Evolutionary conservation across 1,140 invertebrate species (phyloP).

Genomic region (Pectinophora gossypiella): DNA sequence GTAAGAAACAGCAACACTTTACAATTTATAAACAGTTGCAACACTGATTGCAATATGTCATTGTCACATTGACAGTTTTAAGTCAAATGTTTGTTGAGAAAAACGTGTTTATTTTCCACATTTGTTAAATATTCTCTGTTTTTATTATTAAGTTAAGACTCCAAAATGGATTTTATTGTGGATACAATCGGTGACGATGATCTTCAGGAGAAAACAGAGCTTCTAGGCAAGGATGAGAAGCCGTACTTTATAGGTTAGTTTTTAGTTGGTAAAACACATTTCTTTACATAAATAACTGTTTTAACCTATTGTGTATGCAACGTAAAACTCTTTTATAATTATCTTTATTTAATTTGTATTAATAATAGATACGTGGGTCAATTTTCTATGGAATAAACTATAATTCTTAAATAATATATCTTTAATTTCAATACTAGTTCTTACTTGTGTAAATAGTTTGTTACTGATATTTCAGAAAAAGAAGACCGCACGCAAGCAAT

Average conservation of each 20-base stretch:
- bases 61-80: neutral
- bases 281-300: neutral
- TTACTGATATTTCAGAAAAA: slow-evolving; percentile 31
- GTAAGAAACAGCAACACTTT: no score
- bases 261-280: no score
- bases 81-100: neutral
- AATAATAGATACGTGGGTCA: no score
- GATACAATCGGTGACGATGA: slow-evolving; percentile 54
- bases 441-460: no score
- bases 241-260: slow-evolving; percentile 56
- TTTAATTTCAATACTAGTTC: no score
- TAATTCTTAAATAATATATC: no score
- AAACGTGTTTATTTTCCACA: neutral
- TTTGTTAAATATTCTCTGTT: neutral
- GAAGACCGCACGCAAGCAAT: slow-evolving; percentile 40
- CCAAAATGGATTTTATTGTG: slow-evolving; percentile 56
- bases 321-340: neutral
- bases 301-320: no score
- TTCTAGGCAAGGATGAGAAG: slow-evolving; percentile 40
- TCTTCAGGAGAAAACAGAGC: slow-evolving; percentile 43
- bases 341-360: no score
- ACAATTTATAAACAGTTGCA: no score
- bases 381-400: no score
- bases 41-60: neutral
- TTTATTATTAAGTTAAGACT: neutral